Evolutionary conservation across 2,797 vertebrate genomes (phyloP).

Genomic region (Ptychobarbus kaznakovi): DNA sequence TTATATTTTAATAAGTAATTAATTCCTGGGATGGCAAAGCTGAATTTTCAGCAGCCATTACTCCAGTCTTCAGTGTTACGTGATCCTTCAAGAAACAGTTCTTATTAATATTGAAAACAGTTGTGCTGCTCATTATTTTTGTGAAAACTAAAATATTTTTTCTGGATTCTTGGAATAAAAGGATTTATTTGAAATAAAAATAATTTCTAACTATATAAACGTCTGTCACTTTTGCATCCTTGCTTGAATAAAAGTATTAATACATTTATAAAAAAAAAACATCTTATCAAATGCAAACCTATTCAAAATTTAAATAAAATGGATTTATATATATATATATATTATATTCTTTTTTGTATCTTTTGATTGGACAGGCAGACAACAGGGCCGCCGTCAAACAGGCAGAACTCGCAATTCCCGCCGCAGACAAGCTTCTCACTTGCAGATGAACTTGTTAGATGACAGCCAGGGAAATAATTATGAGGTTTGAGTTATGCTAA

Average conservation of each 20-base stretch:
- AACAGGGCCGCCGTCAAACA: slow-evolving; percentile 42
- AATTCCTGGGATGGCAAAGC: not conserved
- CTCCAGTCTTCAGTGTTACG: not conserved
- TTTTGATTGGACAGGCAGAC: slow-evolving; percentile 47
- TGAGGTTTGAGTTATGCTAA: slow-evolving; percentile 68
- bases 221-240: too few species aligned
- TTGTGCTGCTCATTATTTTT: too few species aligned
- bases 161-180: too few species aligned
- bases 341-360: too few species aligned
- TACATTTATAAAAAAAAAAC: too few species aligned
- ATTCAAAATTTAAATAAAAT: too few species aligned
- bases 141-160: too few species aligned
- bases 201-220: too few species aligned
- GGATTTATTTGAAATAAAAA: too few species aligned
- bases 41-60: not conserved
- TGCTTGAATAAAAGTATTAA: too few species aligned
- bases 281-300: too few species aligned
- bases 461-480: slow-evolving; percentile 75
- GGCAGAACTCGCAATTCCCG: slow-evolving; percentile 45
- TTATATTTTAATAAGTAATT: not conserved
- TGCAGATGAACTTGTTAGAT: slow-evolving; percentile 57
- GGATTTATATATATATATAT: too few species aligned
- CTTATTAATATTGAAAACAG: not conserved
- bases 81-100: not conserved
- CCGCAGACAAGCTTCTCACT: slow-evolving; percentile 47